Evolutionary conservation across 2,888 invertebrate species (phyloP).

Genomic region (Ellobium chinense): DNA sequence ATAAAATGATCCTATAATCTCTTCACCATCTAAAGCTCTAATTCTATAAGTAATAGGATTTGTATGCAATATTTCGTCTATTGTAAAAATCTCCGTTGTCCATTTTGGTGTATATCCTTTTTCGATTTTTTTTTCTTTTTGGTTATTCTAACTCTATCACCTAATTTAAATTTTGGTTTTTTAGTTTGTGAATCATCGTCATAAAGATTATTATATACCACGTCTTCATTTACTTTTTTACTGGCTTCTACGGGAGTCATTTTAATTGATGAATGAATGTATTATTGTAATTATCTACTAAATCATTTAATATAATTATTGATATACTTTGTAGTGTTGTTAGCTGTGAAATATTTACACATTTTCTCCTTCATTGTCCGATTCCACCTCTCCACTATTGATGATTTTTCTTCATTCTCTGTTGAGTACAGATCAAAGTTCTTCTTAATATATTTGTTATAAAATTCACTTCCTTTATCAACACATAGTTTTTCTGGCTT

Average conservation of each 20-base stretch:
- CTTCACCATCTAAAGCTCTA: not conserved
- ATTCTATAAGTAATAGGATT: conserved; percentile 17
- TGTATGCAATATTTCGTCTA: not conserved
- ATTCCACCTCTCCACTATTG: conserved; percentile 4
- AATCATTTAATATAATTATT: conserved; percentile 6
- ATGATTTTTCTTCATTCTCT: conserved; percentile 14
- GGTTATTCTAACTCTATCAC: conserved; percentile 16
- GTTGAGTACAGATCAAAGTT: too few species aligned
- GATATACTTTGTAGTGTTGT: not conserved
- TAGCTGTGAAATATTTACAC: conserved; percentile 15
- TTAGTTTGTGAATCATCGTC: too few species aligned
- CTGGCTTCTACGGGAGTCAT: conserved; percentile 3
- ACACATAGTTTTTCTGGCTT: too few species aligned
- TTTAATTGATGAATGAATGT: not conserved
- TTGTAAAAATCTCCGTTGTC: conserved; percentile 2
- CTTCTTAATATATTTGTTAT: too few species aligned
- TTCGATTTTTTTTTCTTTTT: not conserved
- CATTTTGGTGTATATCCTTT: conserved; percentile 12
- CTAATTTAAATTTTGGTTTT: not conserved
- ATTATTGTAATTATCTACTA: conserved; percentile 5
- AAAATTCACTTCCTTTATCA: too few species aligned
- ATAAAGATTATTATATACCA: not conserved
- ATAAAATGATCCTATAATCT: too few species aligned
- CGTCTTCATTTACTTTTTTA: conserved; percentile 1
- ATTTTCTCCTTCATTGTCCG: conserved; percentile 10